Evolutionary conservation across 1,140 invertebrate species (phyloP).

Genomic region (Nasonia giraulti): DNA sequence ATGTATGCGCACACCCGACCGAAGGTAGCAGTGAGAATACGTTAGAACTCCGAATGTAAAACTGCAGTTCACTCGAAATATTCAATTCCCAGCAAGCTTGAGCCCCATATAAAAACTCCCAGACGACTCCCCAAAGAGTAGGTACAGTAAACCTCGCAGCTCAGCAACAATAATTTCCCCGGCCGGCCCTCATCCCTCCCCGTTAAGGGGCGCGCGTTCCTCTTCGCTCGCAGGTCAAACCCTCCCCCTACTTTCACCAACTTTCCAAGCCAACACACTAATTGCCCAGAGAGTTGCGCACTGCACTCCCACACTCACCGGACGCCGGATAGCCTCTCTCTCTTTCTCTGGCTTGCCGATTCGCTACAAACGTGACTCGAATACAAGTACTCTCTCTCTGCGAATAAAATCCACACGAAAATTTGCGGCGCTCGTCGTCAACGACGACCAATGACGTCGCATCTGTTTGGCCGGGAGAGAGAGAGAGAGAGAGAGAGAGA

Average conservation of each 20-base stretch:
- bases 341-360: too few species aligned
- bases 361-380: background rate
- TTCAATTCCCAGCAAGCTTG: background rate
- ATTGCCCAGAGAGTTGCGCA: background rate
- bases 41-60: background rate
- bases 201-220: background rate
- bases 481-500: background rate
- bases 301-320: background rate
- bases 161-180: background rate
- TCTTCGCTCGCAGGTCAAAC: background rate
- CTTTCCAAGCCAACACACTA: background rate
- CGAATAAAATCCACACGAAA: background rate
- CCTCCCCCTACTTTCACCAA: background rate
- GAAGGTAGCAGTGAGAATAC: background rate
- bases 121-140: background rate
- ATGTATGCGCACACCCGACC: background rate
- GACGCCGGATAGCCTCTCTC: background rate
- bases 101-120: background rate
- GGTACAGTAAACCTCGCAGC: too few species aligned
- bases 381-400: background rate
- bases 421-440: conserved; percentile 11
- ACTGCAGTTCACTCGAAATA: background rate
- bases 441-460: conserved; percentile 16
- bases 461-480: background rate
- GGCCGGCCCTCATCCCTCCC: background rate